Evolutionary conservation across 2,888 invertebrate species (phyloP).

Genomic region (Adela reaumurella): DNA sequence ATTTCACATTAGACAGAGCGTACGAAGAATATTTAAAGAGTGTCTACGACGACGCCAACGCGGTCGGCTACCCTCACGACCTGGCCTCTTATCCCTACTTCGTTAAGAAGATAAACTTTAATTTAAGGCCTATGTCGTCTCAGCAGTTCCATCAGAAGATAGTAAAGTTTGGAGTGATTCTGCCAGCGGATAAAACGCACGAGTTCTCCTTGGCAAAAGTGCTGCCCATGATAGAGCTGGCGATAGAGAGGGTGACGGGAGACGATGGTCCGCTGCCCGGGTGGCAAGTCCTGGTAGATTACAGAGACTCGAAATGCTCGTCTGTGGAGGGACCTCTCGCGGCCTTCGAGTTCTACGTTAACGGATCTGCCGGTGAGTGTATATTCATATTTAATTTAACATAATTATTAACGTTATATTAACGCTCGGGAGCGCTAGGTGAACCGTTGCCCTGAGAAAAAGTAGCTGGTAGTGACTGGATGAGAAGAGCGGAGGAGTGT

Average conservation of each 20-base stretch:
- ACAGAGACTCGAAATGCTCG: slow-evolving; percentile 72
- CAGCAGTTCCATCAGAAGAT: slow-evolving; percentile 38
- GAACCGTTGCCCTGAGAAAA: too few species aligned
- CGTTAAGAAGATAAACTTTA: slow-evolving; percentile 38
- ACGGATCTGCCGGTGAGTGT: slow-evolving; percentile 60
- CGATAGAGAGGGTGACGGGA: slow-evolving; percentile 59
- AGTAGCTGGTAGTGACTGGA: too few species aligned
- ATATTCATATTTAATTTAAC: too few species aligned
- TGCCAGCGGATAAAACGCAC: slow-evolving; percentile 58
- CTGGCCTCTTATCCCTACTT: slow-evolving; percentile 30
- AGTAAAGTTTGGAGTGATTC: slow-evolving; percentile 61
- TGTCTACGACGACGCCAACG: slow-evolving; percentile 25
- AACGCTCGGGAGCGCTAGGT: too few species aligned
- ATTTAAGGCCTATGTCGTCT: slow-evolving; percentile 28
- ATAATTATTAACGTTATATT: too few species aligned
- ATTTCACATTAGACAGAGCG: neutral
- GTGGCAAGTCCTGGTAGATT: slow-evolving; percentile 66
- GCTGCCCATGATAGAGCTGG: slow-evolving; percentile 68
- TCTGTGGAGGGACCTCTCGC: slow-evolving; percentile 74
- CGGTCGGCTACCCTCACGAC: slow-evolving; percentile 38
- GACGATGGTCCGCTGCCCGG: slow-evolving; percentile 60
- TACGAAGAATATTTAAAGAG: neutral
- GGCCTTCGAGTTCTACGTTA: slow-evolving; percentile 72
- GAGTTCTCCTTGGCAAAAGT: slow-evolving; percentile 65
- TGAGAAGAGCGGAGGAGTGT: too few species aligned